Evolutionary conservation across 92 coral and sea anemone species (phyloP).

Genomic region (Heliopora coerulea): DNA sequence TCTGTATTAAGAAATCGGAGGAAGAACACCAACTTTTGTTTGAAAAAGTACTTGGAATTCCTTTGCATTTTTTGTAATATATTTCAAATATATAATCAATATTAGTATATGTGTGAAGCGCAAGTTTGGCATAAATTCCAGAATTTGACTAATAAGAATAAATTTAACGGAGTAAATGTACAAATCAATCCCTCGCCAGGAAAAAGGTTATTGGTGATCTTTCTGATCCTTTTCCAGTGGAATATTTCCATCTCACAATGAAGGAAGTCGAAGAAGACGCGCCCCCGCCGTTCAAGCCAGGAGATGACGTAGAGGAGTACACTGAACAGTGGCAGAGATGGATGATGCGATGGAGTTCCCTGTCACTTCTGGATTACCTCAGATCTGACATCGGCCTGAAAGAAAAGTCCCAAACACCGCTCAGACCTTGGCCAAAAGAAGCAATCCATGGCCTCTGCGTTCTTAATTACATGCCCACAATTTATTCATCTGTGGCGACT

Average conservation of each 20-base stretch:
- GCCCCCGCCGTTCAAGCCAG: neutral
- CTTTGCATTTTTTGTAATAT: no score
- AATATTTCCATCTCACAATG: conserved; percentile 14
- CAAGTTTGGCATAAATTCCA: no score
- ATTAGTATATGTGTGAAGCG: no score
- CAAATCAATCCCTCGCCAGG: no score
- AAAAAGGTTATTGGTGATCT: no score
- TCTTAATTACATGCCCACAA: neutral
- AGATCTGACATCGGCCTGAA: neutral
- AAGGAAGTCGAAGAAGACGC: conserved; percentile 12
- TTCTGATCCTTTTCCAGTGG: conserved; percentile 14
- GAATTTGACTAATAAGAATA: no score
- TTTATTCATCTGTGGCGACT: conserved; percentile 3
- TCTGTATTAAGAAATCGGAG: no score
- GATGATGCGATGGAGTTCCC: conserved; percentile 34
- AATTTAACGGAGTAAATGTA: no score
- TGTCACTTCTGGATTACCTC: conserved; percentile 21
- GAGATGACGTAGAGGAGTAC: conserved; percentile 1
- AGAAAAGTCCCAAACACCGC: neutral
- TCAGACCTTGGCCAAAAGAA: conserved; percentile 30
- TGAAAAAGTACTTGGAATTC: no score
- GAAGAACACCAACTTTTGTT: no score
- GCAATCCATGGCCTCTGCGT: conserved; percentile 21
- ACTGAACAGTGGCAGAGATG: conserved; percentile 11
- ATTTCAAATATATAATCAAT: no score